Conservation (phyloP, 2,113 vertebrate genomes). For the Telmatochromis sp. region DNA sequence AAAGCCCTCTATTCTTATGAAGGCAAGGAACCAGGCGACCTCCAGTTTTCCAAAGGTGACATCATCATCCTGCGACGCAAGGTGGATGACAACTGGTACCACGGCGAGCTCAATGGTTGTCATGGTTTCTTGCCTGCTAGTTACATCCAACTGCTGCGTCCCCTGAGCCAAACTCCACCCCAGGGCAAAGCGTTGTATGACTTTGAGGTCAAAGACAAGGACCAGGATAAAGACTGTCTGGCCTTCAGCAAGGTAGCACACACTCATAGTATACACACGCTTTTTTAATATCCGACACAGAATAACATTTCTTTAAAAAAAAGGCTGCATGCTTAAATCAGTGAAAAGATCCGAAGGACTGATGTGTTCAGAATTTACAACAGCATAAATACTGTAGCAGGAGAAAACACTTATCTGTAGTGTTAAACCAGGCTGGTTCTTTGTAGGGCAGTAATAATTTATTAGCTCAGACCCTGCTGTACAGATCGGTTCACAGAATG, state of each 20-base stretch:
- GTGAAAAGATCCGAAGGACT: neutral
- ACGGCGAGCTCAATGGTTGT: conserved; percentile 88
- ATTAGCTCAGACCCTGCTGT: neutral
- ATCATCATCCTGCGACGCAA: conserved; percentile 90
- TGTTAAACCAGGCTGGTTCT: neutral
- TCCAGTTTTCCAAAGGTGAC: conserved; percentile 93
- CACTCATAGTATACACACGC: neutral
- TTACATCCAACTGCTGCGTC: conserved; percentile 88
- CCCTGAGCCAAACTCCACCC: conserved; percentile 85
- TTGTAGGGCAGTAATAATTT: conserved; percentile 22
- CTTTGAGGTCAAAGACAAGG: conserved; percentile 96
- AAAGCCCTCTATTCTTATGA: conserved; percentile 94
- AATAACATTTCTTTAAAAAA: neutral
- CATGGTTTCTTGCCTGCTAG: conserved; percentile 94
- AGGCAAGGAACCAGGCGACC: conserved; percentile 92
- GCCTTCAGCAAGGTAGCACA: conserved; percentile 90
- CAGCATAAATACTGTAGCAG: neutral
- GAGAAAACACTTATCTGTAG: neutral
- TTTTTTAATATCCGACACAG: neutral
- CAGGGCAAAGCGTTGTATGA: conserved; percentile 98
- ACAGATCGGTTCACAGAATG: neutral
- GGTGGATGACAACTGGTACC: conserved; percentile 96
- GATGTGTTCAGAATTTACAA: neutral
- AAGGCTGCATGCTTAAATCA: neutral
- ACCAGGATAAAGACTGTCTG: conserved; percentile 97